A percentile compares a stretch with the other conserved stretches of the same genome.
phyloP scores from a whole-genome alignment of 2,113 vertebrate species.

The Pseudopipra pipra region DNA sequence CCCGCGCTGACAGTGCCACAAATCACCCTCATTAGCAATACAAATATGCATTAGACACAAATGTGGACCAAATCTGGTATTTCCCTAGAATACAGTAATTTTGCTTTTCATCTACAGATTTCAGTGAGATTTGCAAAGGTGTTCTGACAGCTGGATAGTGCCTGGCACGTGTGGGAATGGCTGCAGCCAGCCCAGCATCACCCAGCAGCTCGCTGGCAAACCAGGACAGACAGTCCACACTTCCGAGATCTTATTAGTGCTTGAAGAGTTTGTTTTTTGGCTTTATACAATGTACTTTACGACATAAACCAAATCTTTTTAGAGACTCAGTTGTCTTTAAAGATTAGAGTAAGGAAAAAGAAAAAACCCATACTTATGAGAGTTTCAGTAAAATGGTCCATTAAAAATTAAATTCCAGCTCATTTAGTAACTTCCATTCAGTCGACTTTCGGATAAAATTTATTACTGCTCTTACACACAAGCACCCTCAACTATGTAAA shows the following conservation, averaged over 20 bases:
- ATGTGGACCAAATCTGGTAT: not conserved
- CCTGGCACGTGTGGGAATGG: not conserved
- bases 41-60: not conserved
- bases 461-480: not conserved
- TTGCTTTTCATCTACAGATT: not conserved
- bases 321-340: not conserved
- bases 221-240: too few relatives aligned
- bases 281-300: not conserved
- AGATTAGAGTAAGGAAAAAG: not conserved
- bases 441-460: not conserved
- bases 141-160: not conserved
- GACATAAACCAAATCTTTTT: not conserved
- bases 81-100: not conserved
- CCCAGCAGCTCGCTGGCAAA: not conserved
- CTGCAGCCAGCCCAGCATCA: not conserved
- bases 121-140: not conserved
- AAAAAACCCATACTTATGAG: rapidly evolving
- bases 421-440: not conserved
- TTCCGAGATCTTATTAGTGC: not conserved
- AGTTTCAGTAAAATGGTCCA: not conserved
- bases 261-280: not conserved
- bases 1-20: not conserved
- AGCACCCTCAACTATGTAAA: not conserved
- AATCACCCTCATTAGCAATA: not conserved
- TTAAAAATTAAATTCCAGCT: not conserved